Evolutionary conservation across 2,797 vertebrate species (phyloP), one percentile per base, ranked within the genome.

Genomic region (Catharus ustulatus): DNA sequence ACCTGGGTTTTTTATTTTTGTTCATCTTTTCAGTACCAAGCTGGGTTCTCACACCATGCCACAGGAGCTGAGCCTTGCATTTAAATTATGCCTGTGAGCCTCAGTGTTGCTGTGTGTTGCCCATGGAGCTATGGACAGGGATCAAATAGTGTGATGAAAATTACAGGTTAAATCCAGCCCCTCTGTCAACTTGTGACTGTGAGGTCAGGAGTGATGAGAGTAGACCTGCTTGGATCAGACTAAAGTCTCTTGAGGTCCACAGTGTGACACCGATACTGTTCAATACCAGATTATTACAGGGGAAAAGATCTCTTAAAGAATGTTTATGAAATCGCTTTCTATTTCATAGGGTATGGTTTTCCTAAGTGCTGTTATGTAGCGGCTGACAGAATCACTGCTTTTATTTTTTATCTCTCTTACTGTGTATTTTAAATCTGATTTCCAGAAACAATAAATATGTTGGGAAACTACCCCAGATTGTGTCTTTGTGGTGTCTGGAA

Each of bases 1-100:
- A 1, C 0, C 0, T 23, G 20, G 4, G 1, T 9, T 40, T 86
- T 89, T 49, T 43, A 14, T 48, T 77, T 78, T 49, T 0, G 0
- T 45, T 14, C 30, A 21, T 34, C n/a, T 87, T 91, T 67, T 34
- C 15, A 23, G n/a, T 27, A 43, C n/a, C 27, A 42, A 52, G 23
- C 42, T 49, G 57, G 48, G 52, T 20, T 14, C 43, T 13, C 2
- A 1, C 45, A 30, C 10, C 0, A 0, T 38, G 15, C 27, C 58
- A 10, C 24, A 12, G 0, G 13, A 62, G 15, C 55, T 90, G 45
- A 89, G n/a, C n/a, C 45, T 63, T 75, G 63, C 23, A 27, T 78
- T 69, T 55, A 34, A 42, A 21, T 40, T 55, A 23, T 23, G 18
- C 26, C 27, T 20, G 5, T 21, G 51, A 89, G 15, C 48, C 42